Evolutionary conservation across 2,113 vertebrate species (phyloP).

Genomic region (Lasiurus cinereus): DNA sequence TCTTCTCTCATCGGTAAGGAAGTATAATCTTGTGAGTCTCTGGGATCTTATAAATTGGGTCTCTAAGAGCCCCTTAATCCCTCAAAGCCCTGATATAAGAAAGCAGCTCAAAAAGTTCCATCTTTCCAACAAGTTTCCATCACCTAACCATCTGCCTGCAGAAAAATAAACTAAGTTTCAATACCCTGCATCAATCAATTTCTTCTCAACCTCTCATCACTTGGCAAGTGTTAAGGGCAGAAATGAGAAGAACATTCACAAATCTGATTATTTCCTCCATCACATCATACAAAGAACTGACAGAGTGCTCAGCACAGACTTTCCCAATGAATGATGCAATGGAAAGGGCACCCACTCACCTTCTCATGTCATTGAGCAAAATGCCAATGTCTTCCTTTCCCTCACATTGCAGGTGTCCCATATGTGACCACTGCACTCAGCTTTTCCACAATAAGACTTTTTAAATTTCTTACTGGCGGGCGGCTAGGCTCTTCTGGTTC

Average conservation of each 20-base stretch:
- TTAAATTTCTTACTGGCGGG: slow-evolving; percentile 14
- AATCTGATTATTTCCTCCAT: slow-evolving; percentile 5
- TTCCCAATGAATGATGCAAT: slow-evolving; percentile 12
- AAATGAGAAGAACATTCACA: slow-evolving; percentile 34
- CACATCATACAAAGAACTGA: neutral
- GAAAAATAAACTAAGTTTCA: slow-evolving; percentile 67
- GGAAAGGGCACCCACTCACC: slow-evolving; percentile 7
- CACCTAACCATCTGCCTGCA: slow-evolving; percentile 38
- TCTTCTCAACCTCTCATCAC: slow-evolving; percentile 51
- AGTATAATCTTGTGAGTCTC: slow-evolving; percentile 52
- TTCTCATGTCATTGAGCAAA: slow-evolving; percentile 10
- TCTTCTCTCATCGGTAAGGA: slow-evolving; percentile 32
- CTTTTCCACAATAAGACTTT: slow-evolving; percentile 1
- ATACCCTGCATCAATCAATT: neutral
- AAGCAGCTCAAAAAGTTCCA: slow-evolving; percentile 60
- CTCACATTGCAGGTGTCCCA: neutral
- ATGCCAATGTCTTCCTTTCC: neutral
- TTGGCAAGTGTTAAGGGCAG: neutral
- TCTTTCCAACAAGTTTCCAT: slow-evolving; percentile 66
- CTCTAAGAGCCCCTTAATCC: slow-evolving; percentile 44
- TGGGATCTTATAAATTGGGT: slow-evolving; percentile 40
- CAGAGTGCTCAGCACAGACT: neutral
- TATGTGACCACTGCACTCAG: neutral
- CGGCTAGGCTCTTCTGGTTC: neutral
- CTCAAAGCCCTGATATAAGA: slow-evolving; percentile 53